Evolutionary conservation across 2,888 invertebrate genomes (phyloP).

Genomic region (Noctua janthina): DNA sequence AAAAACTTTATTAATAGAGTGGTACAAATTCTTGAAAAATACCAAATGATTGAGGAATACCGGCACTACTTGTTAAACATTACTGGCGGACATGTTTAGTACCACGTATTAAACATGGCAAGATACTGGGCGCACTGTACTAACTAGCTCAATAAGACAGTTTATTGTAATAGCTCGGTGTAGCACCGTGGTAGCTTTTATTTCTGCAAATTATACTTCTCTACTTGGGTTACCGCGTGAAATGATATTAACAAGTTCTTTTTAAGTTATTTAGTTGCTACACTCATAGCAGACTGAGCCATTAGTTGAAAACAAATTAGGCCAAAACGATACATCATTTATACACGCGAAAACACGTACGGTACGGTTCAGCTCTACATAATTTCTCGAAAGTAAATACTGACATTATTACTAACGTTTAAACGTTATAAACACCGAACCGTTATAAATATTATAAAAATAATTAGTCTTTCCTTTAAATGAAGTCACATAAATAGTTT

Average conservation of each 20-base stretch:
- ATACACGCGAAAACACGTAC: not conserved
- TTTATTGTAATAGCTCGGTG: not conserved
- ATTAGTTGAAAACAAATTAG: not conserved
- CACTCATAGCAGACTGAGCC: not conserved
- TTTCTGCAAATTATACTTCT: not conserved
- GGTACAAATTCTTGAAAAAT: not conserved
- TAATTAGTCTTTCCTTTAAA: not conserved
- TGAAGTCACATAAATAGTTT: not conserved
- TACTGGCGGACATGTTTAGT: not conserved
- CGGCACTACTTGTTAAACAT: not conserved
- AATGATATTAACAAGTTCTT: not conserved
- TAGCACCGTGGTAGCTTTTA: not conserved
- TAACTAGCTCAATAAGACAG: not conserved
- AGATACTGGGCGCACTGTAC: slow-evolving; percentile 26
- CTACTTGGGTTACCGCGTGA: not conserved
- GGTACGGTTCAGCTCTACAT: not conserved
- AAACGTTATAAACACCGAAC: not conserved
- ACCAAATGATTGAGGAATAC: not conserved
- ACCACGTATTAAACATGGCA: not conserved
- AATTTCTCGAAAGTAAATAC: not conserved
- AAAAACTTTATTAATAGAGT: not conserved
- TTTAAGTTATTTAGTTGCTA: not conserved
- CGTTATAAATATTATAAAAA: not conserved
- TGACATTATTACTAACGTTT: not conserved
- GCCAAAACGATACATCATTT: not conserved